Evolutionary conservation across 2,888 invertebrate species (phyloP).

Genomic region (Cerastoderma edule): DNA sequence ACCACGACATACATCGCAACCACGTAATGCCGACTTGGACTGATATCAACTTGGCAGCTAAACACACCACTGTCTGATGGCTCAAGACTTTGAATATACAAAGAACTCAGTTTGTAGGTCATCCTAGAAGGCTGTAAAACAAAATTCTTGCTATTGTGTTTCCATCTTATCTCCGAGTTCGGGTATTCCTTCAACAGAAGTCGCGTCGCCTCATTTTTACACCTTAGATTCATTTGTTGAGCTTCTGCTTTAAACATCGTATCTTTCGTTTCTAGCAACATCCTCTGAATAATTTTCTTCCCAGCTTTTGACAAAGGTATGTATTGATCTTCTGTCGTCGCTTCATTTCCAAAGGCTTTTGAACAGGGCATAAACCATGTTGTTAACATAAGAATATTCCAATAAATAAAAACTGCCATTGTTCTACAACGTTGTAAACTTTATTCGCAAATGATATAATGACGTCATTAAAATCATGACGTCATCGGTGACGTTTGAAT

Average conservation of each 20-base stretch:
- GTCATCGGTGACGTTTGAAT: too few relatives aligned
- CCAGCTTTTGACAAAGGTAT: slow-evolving; percentile 3
- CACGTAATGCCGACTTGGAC: slow-evolving; percentile 17
- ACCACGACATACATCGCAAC: slow-evolving; percentile 41
- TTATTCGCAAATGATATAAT: too few relatives aligned
- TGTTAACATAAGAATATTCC: too few relatives aligned
- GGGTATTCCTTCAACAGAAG: slow-evolving; percentile 30
- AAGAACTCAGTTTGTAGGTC: slow-evolving; percentile 24
- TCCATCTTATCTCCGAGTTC: slow-evolving; percentile 44
- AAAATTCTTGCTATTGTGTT: slow-evolving; percentile 49
- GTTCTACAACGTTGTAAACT: too few relatives aligned
- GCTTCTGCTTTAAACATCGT: neutral
- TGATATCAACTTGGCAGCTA: slow-evolving; percentile 36
- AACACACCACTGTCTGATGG: slow-evolving; percentile 50
- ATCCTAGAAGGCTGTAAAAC: slow-evolving; percentile 40
- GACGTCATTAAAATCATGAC: too few relatives aligned
- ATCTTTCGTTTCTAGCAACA: neutral
- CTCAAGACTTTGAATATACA: slow-evolving; percentile 42
- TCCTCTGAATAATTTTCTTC: neutral
- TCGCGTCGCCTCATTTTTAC: slow-evolving; percentile 37
- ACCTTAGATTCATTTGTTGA: slow-evolving; percentile 33
- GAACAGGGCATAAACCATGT: too few relatives aligned
- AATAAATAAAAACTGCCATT: too few relatives aligned
- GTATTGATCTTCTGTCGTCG: too few relatives aligned
- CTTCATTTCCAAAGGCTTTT: too few relatives aligned